phyloP scores from a whole-genome alignment of 2,888 invertebrate species.

The Venusia cambrica region DNA sequence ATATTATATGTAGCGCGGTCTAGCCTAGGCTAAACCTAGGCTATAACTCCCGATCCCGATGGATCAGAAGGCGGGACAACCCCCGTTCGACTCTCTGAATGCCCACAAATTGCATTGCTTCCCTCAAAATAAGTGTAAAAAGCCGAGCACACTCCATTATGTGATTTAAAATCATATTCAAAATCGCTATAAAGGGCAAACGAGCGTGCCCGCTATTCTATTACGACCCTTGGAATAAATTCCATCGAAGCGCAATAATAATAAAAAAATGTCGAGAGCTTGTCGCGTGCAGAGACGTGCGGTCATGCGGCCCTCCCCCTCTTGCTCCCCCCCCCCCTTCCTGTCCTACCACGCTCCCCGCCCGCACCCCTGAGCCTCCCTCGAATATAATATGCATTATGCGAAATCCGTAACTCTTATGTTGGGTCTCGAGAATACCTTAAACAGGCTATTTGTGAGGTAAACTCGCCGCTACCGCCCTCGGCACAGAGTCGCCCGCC shows the following conservation, averaged over 20 bases:
- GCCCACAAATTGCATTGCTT: too few species aligned
- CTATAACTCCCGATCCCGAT: too few species aligned
- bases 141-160: constrained; percentile 70
- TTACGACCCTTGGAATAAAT: constrained; percentile 71
- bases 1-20: too few species aligned
- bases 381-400: constrained; percentile 80
- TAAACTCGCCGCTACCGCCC: constrained; percentile 29
- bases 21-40: too few species aligned
- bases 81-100: too few species aligned
- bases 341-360: constrained; percentile 34
- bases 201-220: constrained; percentile 67
- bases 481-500: constrained; percentile 22
- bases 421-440: constrained; percentile 69
- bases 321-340: constrained; percentile 20
- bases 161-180: constrained; percentile 79
- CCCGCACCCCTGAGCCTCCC: constrained; percentile 44
- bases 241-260: constrained; percentile 80
- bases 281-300: constrained; percentile 80
- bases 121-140: constrained; percentile 66
- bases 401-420: constrained; percentile 80
- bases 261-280: constrained; percentile 80
- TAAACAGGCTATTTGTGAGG: constrained; percentile 36
- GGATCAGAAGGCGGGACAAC: too few species aligned
- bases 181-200: constrained; percentile 64
- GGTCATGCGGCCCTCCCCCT: constrained; percentile 62